Percentiles rank a stretch among this genome's conserved stretches.
phyloP scores from a whole-genome alignment of 2,888 invertebrate genomes.

The Microdon myrmicae region DNA sequence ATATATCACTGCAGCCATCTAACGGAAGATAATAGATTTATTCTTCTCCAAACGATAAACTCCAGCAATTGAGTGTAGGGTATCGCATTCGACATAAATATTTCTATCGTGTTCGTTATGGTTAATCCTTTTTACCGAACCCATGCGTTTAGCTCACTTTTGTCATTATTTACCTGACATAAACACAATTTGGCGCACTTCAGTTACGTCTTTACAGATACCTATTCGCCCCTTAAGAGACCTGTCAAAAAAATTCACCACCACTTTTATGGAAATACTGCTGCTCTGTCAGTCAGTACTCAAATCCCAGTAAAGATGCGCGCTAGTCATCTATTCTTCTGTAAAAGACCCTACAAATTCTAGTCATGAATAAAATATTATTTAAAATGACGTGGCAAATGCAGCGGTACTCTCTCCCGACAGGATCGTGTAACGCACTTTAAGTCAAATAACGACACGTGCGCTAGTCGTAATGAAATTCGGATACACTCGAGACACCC shows the following conservation, averaged over 20 bases:
- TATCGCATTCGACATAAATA: too few species aligned
- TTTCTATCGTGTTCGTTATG: too few species aligned
- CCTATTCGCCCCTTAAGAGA: constrained; percentile 6
- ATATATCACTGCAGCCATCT: too few species aligned
- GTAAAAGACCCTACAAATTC: constrained; percentile 41
- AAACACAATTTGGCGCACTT: constrained; percentile 26
- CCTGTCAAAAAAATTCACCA: constrained; percentile 18
- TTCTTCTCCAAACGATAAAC: too few species aligned
- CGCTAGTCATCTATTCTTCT: constrained; percentile 33
- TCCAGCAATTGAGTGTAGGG: too few species aligned
- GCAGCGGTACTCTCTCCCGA: constrained; percentile 2
- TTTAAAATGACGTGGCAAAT: constrained; percentile 44
- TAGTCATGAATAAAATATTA: constrained; percentile 51
- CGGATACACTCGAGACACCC: constrained; percentile 28
- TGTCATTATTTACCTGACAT: constrained; percentile 38
- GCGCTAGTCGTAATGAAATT: constrained; percentile 43
- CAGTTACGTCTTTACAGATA: constrained; percentile 13
- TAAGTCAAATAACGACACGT: constrained; percentile 46
- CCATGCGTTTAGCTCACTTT: too few species aligned
- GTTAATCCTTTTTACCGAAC: too few species aligned
- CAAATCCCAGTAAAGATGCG: constrained; percentile 26
- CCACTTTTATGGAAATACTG: constrained; percentile 13
- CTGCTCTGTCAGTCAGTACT: neutral
- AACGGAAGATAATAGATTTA: too few species aligned
- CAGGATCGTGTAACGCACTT: constrained; percentile 42